These are phyloP conservation scores for Drosophila testacea DNA, from an alignment of 2,888 invertebrate species.

Conservation along the genomic window DNA sequence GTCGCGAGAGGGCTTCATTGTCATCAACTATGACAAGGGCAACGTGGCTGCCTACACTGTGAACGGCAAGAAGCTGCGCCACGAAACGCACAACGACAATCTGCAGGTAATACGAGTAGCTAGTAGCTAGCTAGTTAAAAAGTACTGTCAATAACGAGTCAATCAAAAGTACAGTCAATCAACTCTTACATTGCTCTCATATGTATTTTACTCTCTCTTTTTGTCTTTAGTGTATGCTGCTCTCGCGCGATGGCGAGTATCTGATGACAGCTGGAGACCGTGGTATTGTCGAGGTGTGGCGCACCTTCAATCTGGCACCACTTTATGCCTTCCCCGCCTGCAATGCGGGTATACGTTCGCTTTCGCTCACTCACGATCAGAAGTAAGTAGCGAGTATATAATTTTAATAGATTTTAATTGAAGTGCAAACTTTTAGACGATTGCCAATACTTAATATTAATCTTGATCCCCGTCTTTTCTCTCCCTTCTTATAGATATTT, in stretches of 20 bases:
- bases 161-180: background rate
- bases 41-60: slow-evolving; percentile 97
- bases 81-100: slow-evolving; percentile 97
- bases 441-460: too few relatives aligned
- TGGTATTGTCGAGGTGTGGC: slow-evolving; percentile 99
- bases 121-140: background rate
- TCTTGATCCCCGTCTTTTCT: too few relatives aligned
- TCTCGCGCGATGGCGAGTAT: slow-evolving; percentile 99
- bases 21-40: slow-evolving; percentile 96
- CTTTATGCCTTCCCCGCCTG: slow-evolving; percentile 99
- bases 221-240: slow-evolving; percentile 90
- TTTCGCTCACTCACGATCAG: slow-evolving; percentile 99
- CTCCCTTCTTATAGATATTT: slow-evolving; percentile 90
- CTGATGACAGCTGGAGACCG: slow-evolving; percentile 98
- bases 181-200: background rate
- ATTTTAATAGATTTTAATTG: background rate
- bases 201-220: background rate
- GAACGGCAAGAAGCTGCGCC: slow-evolving; percentile 95
- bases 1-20: slow-evolving; percentile 98
- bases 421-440: too few relatives aligned
- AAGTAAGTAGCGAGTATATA: slow-evolving; percentile 88
- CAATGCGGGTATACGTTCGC: slow-evolving; percentile 96
- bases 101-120: slow-evolving; percentile 89
- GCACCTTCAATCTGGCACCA: slow-evolving; percentile 97
- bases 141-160: too few relatives aligned